Evolutionary conservation across 2,797 vertebrate genomes (phyloP).

Genomic region (Tauraco hartlaubi): DNA sequence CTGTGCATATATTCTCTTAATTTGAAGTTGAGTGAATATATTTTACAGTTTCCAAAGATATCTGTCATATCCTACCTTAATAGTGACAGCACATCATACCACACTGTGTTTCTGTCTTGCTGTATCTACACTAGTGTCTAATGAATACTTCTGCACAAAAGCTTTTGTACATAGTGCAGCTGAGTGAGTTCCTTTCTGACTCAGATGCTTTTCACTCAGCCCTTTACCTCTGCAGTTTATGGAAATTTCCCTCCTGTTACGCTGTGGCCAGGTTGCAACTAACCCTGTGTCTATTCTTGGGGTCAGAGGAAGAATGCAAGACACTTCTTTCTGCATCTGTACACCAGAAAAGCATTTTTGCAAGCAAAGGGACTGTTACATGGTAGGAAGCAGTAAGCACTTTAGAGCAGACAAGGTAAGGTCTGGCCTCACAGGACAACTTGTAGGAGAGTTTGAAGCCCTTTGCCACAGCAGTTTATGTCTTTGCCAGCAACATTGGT

Average conservation of each 20-base stretch:
- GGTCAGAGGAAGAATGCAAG: not conserved
- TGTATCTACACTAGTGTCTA: not conserved
- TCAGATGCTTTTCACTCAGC: not conserved
- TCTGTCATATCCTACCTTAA: conserved; percentile 45
- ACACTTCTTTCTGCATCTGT: not conserved
- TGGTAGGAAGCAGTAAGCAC: rapidly evolving
- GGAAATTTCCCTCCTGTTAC: not conserved
- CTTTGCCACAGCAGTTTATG: not conserved
- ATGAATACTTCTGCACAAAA: conserved; percentile 49
- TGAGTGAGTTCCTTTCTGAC: not conserved
- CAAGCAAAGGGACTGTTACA: not conserved
- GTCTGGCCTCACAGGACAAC: rapidly evolving
- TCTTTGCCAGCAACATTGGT: not conserved
- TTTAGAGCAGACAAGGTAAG: not conserved
- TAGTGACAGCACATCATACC: conserved; percentile 42
- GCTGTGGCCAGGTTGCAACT: not conserved
- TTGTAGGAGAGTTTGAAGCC: not conserved
- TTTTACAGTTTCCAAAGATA: conserved; percentile 11
- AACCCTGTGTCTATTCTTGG: not conserved
- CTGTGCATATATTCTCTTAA: not conserved
- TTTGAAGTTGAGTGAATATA: conserved; percentile 1
- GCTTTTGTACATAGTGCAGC: conserved; percentile 1
- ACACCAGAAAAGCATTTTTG: not conserved
- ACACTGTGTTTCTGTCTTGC: conserved; percentile 22
- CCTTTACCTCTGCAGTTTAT: not conserved